A percentile compares a stretch with the other conserved stretches of the same genome.
Evolutionary conservation across 2,888 invertebrate species (phyloP).

Genomic region (Stictocephala bisonia): DNA sequence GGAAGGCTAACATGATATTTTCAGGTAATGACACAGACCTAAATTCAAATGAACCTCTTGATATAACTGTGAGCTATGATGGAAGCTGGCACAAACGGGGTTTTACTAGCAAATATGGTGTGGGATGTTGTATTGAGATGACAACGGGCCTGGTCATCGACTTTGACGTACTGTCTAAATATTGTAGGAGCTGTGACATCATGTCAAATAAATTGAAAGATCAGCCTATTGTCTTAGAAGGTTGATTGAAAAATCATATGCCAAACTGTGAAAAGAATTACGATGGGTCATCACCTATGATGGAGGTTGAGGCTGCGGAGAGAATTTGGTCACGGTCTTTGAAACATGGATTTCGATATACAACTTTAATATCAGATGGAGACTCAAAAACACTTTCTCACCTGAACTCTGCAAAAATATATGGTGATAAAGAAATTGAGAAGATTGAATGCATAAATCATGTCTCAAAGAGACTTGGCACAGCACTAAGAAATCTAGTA

Average conservation of each 20-base stretch:
- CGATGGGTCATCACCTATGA: background rate
- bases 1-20: background rate
- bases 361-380: background rate
- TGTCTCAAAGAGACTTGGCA: background rate
- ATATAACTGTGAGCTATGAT: constrained; percentile 50
- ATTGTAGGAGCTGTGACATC: background rate
- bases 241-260: background rate
- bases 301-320: background rate
- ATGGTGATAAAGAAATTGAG: background rate
- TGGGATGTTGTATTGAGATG: constrained; percentile 52
- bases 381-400: background rate
- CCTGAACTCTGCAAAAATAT: background rate
- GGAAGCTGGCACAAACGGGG: constrained; percentile 47
- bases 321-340: background rate
- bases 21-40: background rate
- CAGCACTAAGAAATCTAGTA: background rate
- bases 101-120: constrained; percentile 53
- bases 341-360: background rate
- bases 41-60: background rate
- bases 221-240: background rate
- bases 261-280: background rate
- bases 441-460: background rate
- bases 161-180: no score
- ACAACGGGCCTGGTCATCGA: background rate
- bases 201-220: background rate